Percentiles rank a stretch among this genome's conserved stretches.
phyloP scores from a whole-genome alignment of 92 coral and sea anemone genomes.

The Phenganax subtilis region DNA sequence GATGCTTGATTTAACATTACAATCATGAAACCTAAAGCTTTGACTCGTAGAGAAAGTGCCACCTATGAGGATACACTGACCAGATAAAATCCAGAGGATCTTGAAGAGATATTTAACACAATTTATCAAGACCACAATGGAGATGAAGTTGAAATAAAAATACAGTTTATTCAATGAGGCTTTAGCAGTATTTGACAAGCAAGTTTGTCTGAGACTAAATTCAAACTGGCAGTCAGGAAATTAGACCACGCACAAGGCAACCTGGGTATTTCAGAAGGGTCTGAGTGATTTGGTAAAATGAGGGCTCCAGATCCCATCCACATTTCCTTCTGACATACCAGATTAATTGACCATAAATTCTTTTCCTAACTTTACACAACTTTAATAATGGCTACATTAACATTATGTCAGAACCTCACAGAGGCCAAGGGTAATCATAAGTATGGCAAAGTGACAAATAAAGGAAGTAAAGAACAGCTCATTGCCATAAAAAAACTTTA shows the following conservation, averaged over 20 bases:
- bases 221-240: conserved; percentile 45
- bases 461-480: no score
- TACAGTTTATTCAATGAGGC: conserved; percentile 40
- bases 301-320: no score
- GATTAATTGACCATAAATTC: no score
- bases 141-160: conserved; percentile 31
- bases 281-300: no score
- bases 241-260: background rate
- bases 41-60: conserved; percentile 46
- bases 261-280: no score
- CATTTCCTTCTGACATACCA: no score
- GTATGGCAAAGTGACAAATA: no score
- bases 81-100: conserved; percentile 33
- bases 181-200: conserved; percentile 43
- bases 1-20: conserved; percentile 47
- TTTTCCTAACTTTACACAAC: no score
- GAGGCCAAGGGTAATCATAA: no score
- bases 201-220: conserved; percentile 48
- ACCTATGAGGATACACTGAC: conserved; percentile 37
- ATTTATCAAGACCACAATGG: conserved; percentile 43
- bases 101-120: conserved; percentile 42
- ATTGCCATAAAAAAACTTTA: no score
- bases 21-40: conserved; percentile 40
- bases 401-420: no score
- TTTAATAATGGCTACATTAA: no score